Evolutionary conservation across 2,113 vertebrate genomes (phyloP), one percentile per base, ranked within the genome.

Genomic region (Pampusana beccarii): DNA sequence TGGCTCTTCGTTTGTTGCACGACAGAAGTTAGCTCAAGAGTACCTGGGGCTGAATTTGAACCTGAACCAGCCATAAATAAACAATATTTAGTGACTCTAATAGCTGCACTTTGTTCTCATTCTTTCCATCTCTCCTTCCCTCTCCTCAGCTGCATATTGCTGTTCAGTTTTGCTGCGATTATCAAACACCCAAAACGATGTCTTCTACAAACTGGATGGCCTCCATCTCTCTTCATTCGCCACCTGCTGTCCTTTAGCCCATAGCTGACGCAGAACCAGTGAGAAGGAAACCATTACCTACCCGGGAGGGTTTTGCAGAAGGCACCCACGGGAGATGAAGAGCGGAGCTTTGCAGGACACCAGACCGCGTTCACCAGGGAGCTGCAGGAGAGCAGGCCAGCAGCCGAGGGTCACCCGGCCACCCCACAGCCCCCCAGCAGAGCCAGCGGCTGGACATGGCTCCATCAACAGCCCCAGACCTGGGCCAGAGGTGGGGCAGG

Each of bases 311-410:
- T 11, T 28, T 82, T 13, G 36, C 34, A 46, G 84, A n/a, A 38
- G 29, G 24, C 15, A 13, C 21, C 20, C 29, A 14, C 0, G 0
- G 0, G 0, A 31, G 57, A 42, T 2, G 20, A 34, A 42, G 65
- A 23, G 28, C 14, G 4, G 38, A 66, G n/a, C 23, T 44, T 23
- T 50, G 46, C 36, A 3, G 23, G 51, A 21, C 20, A 5, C 19
- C 0, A 4, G 26, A 16, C 54, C 7, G 0, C 2, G 16, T 11
- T 73, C n/a, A 16, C 18, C 19, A 31, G 42, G 34, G 48, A 53
- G 8, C 28, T 31, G n/a, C 60, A 51, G 95, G 66, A 42, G 29
- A 17, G 7, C 0, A 8, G 13, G 29, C 44, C 2, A 4, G 20
- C 44, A 12, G 17, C 60, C 12, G 3, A 75, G 14, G 38, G 42